Evolutionary conservation across 2,797 vertebrate species (phyloP).

Genomic region (Coluber constrictor): DNA sequence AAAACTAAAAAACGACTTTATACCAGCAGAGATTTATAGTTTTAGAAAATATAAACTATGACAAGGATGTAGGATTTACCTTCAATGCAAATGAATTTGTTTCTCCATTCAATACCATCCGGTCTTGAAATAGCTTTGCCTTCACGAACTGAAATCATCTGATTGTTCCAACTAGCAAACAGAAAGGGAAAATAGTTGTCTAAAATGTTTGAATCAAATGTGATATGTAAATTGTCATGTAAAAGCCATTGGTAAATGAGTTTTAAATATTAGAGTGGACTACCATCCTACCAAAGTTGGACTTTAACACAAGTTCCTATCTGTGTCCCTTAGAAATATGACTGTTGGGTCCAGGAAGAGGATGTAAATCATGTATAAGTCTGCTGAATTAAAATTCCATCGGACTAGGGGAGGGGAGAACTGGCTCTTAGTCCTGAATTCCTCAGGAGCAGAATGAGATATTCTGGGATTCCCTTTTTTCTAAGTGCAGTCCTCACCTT

Average conservation of each 20-base stretch:
- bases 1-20: neutral
- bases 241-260: neutral
- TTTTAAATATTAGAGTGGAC: neutral
- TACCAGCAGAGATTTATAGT: neutral
- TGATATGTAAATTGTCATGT: neutral
- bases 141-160: conserved; percentile 90
- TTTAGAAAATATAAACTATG: neutral
- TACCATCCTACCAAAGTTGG: neutral
- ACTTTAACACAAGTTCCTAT: neutral
- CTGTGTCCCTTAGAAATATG: neutral
- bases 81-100: conserved; percentile 94
- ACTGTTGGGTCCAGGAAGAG: neutral
- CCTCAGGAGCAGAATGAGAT: neutral
- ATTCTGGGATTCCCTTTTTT: neutral
- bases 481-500: neutral
- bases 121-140: conserved; percentile 82
- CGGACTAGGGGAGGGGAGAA: neutral
- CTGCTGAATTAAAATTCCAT: neutral
- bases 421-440: neutral
- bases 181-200: conserved; percentile 45
- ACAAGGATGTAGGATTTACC: conserved; percentile 70
- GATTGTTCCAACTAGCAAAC: conserved; percentile 80
- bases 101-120: conserved; percentile 82
- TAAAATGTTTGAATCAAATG: neutral
- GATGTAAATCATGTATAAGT: neutral